Conservation (phyloP, 2,797 vertebrate species). For the Lophius americanus region DNA sequence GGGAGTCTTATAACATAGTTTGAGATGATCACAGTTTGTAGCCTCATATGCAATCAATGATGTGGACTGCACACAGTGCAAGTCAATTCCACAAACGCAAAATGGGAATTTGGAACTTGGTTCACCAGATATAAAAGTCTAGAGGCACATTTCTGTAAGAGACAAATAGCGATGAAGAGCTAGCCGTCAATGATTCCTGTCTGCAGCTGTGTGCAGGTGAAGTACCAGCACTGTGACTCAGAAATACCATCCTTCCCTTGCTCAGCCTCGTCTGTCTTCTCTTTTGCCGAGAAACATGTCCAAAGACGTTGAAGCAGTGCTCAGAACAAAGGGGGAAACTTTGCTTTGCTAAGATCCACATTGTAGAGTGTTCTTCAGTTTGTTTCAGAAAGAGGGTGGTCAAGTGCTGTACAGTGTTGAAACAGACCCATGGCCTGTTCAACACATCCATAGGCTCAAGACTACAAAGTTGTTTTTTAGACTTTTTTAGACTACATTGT, state of each 20-base stretch:
- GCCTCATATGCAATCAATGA: constrained; percentile 34
- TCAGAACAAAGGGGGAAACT: constrained; percentile 23
- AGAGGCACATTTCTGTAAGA: constrained; percentile 38
- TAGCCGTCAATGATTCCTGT: constrained; percentile 38
- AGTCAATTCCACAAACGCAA: constrained; percentile 48
- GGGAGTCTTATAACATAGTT: neutral
- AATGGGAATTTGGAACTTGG: constrained; percentile 22
- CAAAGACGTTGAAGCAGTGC: constrained; percentile 27
- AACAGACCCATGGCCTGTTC: constrained; percentile 63
- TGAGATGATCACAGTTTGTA: constrained; percentile 51
- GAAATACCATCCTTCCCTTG: constrained; percentile 26
- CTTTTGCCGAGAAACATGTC: constrained; percentile 36
- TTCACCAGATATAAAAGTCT: constrained; percentile 39
- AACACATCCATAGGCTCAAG: constrained; percentile 66
- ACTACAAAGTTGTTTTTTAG: constrained; percentile 45
- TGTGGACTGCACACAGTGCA: constrained; percentile 26
- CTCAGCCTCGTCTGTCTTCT: constrained; percentile 2
- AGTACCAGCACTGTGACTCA: constrained; percentile 26
- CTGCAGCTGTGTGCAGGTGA: constrained; percentile 44
- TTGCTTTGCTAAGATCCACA: constrained; percentile 34
- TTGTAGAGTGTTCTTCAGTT: constrained; percentile 44
- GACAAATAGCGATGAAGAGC: constrained; percentile 40
- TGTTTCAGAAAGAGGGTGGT: constrained; percentile 51
- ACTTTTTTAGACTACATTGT: constrained; percentile 57
- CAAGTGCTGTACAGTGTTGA: constrained; percentile 36